Evolutionary conservation across 1,140 invertebrate species (phyloP).

Genomic region (Drosophila miranda): DNA sequence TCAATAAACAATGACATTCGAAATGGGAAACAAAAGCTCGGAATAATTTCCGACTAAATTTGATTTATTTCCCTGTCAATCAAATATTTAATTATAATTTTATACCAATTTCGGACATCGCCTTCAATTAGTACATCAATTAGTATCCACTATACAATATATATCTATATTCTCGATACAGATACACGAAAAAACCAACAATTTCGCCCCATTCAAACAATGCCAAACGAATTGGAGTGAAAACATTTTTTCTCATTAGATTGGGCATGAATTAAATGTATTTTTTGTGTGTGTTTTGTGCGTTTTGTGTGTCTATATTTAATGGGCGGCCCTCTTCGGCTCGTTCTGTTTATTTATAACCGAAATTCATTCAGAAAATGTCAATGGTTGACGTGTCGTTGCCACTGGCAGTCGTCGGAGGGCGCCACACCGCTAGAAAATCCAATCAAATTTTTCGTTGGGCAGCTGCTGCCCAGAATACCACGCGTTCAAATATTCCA

Average conservation of each 20-base stretch:
- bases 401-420: constrained; percentile 1
- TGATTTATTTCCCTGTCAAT: constrained; percentile 4
- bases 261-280: constrained; percentile 32
- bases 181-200: background rate
- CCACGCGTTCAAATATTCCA: constrained; percentile 17
- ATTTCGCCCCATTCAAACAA: background rate
- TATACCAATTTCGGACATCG: too few species aligned
- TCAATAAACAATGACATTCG: too few species aligned
- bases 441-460: constrained; percentile 4
- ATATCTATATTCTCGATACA: too few species aligned
- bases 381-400: constrained; percentile 17
- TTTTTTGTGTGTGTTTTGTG: constrained; percentile 29
- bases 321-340: background rate
- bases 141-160: background rate
- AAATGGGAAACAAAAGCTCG: background rate
- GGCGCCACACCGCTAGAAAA: constrained; percentile 4
- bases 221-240: constrained; percentile 25
- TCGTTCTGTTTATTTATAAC: constrained; percentile 26
- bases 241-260: constrained; percentile 40
- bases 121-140: constrained; percentile 1
- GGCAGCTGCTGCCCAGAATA: constrained; percentile 14
- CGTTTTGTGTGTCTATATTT: constrained; percentile 1
- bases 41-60: background rate
- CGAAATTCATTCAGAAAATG: constrained; percentile 41
- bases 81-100: constrained; percentile 1